phyloP scores from a whole-genome alignment of 2,888 invertebrate species.

The Selenia dentaria region DNA sequence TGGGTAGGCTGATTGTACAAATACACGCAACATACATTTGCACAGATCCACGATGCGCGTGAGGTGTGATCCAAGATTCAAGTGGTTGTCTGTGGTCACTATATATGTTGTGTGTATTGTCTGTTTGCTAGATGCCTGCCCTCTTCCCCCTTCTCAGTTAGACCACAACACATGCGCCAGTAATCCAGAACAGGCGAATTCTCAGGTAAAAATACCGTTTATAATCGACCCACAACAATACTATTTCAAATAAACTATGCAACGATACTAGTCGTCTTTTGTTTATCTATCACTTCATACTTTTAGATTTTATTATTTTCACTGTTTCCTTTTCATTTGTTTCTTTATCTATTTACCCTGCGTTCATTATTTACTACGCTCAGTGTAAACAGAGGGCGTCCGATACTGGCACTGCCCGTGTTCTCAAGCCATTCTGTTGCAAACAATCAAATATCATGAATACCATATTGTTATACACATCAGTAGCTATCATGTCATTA shows the following conservation, averaged over 20 bases:
- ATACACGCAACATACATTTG: constrained; percentile 82
- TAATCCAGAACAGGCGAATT: constrained; percentile 89
- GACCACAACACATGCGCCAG: constrained; percentile 92
- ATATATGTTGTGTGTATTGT: constrained; percentile 92
- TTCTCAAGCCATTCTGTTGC: constrained; percentile 51
- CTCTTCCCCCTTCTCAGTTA: constrained; percentile 94
- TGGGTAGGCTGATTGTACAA: constrained; percentile 68
- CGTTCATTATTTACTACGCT: constrained; percentile 65
- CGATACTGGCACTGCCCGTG: constrained; percentile 46
- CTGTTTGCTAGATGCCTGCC: constrained; percentile 98
- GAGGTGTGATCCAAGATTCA: constrained; percentile 83
- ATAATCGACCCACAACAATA: constrained; percentile 81
- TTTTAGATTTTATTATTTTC: constrained; percentile 73
- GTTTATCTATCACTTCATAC: constrained; percentile 79
- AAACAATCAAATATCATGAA: constrained; percentile 38
- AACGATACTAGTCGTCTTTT: constrained; percentile 78
- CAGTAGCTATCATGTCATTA: constrained; percentile 72
- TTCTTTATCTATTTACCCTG: constrained; percentile 52
- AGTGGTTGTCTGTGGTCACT: constrained; percentile 84
- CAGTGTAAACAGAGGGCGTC: constrained; percentile 66
- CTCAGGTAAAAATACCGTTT: constrained; percentile 87
- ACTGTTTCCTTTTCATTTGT: constrained; percentile 66
- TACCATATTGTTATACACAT: constrained; percentile 62
- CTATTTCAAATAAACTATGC: constrained; percentile 79
- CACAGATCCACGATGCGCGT: constrained; percentile 72